Base-by-base conservation (phyloP, 2,113 vertebrate species). In the Bothrops jararaca region DNA sequence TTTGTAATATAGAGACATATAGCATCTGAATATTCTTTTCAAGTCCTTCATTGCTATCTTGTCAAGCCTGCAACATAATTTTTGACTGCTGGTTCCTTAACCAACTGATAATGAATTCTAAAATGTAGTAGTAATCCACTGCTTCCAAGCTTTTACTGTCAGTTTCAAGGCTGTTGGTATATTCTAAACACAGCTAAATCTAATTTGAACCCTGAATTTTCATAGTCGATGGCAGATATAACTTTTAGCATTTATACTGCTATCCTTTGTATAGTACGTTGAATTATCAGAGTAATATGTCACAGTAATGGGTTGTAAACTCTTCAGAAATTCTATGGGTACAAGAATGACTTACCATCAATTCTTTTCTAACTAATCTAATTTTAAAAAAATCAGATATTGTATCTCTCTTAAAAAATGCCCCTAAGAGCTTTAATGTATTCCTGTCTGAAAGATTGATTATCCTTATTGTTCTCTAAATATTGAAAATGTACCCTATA, bases 401-500 rank as follows among this genome's bases (percentile, higher is more conserved):
- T 89, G 23, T 7, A 12, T 60, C 24, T 89, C 24, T 29, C 5
- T 60, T 26, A 4, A 42, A 24, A 50, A 48, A 69, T 20, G 18
- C 15, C 24, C 52, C 45, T 90, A 90, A 50, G 8, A 90, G 45
- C n/a, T 64, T 45, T 64, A 50, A 42, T 29, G 50, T 22, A n/a
- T 34, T 90, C 48, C 89, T 18, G 22, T 22, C 24, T 45, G 39
- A 52, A 45, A 86, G 74, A 3, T 53, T 42, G n/a, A 42, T 64
- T 45, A 26, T 90, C 24, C 23, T 90, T 69, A 45, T 50, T 53
- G 88, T 26, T 20, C 1, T 93, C 91, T 87, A 92, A 92, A 91
- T 85, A 93, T 74, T 91, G 39, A 87, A 91, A 45, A 57, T 57
- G 91, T 13, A 48, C 69, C 95, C 88, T 92, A 60, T 10, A 45